Percentiles rank a stretch among this genome's conserved stretches.
phyloP scores from a whole-genome alignment of 2,113 vertebrate species.

The Caracal caracal region DNA sequence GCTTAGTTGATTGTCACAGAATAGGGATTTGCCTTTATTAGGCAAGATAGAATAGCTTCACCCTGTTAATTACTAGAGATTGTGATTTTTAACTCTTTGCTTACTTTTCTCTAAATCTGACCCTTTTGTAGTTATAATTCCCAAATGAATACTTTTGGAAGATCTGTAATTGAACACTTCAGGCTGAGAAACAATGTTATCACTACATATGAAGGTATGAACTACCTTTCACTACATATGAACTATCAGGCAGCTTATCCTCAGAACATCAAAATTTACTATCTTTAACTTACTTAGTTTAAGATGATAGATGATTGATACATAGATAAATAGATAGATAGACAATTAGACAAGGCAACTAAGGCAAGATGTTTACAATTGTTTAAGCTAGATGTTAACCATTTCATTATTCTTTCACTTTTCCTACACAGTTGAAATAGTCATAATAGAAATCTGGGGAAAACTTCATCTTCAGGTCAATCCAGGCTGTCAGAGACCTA shows the following conservation, averaged over 20 bases:
- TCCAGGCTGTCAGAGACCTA: background rate
- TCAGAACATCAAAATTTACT: background rate
- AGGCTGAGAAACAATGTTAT: background rate
- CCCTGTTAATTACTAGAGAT: background rate
- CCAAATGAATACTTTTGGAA: background rate
- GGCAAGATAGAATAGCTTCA: background rate
- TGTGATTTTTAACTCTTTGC: background rate
- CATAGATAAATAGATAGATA: background rate
- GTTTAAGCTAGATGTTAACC: background rate
- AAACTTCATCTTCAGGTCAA: constrained; percentile 22
- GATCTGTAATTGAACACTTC: background rate
- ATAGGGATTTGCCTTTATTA: background rate
- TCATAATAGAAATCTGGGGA: background rate
- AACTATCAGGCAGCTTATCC: background rate
- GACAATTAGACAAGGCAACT: background rate
- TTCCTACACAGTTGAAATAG: background rate
- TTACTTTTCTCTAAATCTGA: background rate
- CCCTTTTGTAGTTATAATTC: background rate
- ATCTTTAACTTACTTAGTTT: background rate
- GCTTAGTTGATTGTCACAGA: background rate
- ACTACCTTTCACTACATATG: background rate
- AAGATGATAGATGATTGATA: background rate
- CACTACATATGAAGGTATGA: background rate
- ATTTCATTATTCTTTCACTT: background rate
- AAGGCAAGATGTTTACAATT: background rate